Base-by-base conservation (phyloP, 2,797 vertebrate species). In the Ambastaia sidthimunki region DNA sequence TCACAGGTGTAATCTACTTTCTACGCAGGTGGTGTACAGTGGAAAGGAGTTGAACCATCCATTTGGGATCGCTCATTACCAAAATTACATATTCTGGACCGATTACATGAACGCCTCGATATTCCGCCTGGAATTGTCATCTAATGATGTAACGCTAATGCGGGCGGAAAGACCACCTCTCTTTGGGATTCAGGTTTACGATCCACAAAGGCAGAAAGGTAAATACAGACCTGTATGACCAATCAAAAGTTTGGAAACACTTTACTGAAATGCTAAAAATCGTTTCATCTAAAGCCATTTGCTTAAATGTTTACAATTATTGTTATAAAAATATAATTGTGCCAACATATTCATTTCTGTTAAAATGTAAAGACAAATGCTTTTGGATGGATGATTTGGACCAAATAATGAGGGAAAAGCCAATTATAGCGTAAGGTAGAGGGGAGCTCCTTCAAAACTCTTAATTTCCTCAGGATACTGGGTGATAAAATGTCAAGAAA, bases 21-120 rank as follows among this genome's bases (percentile, higher is more conserved):
- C 15, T 3, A n/a, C 41, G 71, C 54, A 96, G 95, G 90, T 95
- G 87, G 91, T 96, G 71, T 96, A 96, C 85, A 93, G 77, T 80
- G 95, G 95, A 34, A 95, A 94, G 86, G 94, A 96, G 82, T 34
- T 96, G 83, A 95, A 95, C 83, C 95, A 96, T 82, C 95, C 95
- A 9, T 96, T 96, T 87, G 95, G 95, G 76, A 88, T 96, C 1
- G 94, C 95, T 0, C 91, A 95, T 81, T 91, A 95, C 0, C 89
- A 90, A 41, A 93, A 93, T 84, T 91, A 90, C 13, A 86, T 96
- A 55, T 96, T 94, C 88, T 96, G 95, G 95, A 96, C 95, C 7
- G 95, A 96, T 86, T 96, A 96, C 74, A 95, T 95, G 93, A 96
- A 95, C 65, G 95, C 94, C 2, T 96, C 95, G 0, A 95, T 96